Conservation (phyloP, 1,140 invertebrate species). For the Drosophila bocki region DNA sequence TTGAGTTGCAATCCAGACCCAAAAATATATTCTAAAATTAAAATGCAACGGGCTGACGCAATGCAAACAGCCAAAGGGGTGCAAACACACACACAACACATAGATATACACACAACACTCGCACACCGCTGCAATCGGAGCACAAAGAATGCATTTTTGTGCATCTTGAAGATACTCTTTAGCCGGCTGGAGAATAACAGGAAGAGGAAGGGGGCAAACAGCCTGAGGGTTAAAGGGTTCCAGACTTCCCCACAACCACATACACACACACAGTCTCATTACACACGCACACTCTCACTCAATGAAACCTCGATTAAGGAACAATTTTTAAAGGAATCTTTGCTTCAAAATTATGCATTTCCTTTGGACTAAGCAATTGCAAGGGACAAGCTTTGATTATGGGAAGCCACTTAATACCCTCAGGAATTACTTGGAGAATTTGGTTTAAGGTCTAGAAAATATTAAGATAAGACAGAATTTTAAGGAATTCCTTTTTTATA, state of each 20-base stretch:
- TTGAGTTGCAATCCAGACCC: conserved; percentile 75
- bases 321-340: conserved; percentile 52
- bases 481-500: not conserved
- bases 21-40: conserved; percentile 84
- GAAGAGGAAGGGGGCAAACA: conserved; percentile 10
- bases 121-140: conserved; percentile 54
- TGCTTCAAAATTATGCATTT: conserved; percentile 70
- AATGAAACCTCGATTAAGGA: conserved; percentile 45
- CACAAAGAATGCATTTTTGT: conserved; percentile 80
- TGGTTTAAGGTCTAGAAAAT: not conserved
- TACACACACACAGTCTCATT: not conserved
- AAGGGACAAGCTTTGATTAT: not conserved
- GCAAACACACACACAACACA: conserved; percentile 51
- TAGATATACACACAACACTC: too few species aligned
- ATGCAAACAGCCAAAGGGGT: conserved; percentile 82
- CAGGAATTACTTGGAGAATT: not conserved
- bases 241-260: conserved; percentile 26
- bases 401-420: not conserved
- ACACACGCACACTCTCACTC: conserved; percentile 13
- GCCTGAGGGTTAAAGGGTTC: conserved; percentile 37
- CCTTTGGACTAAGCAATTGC: conserved; percentile 33
- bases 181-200: conserved; percentile 30
- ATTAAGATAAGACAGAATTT: too few species aligned
- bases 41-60: conserved; percentile 79
- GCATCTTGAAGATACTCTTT: conserved; percentile 71